Evolutionary conservation across 2,888 invertebrate species (phyloP).

Genomic region (Unio delphinus): DNA sequence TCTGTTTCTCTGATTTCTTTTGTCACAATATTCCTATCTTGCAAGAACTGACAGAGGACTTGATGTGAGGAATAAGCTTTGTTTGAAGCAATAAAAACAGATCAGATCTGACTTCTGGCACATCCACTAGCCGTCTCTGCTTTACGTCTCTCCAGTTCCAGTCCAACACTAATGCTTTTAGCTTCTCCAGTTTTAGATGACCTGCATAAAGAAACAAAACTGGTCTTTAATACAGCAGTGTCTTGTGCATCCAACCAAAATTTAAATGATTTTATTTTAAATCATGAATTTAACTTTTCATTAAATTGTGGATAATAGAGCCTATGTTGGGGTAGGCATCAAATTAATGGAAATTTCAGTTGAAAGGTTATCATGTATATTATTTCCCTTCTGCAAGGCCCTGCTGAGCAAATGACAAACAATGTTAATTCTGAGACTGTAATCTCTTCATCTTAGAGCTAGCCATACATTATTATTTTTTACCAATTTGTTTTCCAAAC

Average conservation of each 20-base stretch:
- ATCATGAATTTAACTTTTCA: no score
- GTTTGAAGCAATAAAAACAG: slow-evolving; percentile 47
- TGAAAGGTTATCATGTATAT: no score
- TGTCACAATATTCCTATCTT: slow-evolving; percentile 57
- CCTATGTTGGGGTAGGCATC: no score
- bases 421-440: no score
- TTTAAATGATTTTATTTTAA: no score
- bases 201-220: slow-evolving; percentile 39
- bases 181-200: slow-evolving; percentile 49
- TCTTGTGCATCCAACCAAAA: neutral
- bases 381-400: no score
- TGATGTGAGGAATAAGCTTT: slow-evolving; percentile 47
- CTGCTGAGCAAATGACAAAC: no score
- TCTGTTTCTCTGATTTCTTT: slow-evolving; percentile 2
- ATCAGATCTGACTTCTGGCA: slow-evolving; percentile 54
- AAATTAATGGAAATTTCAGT: no score
- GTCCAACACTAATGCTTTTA: slow-evolving; percentile 57
- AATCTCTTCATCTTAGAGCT: no score
- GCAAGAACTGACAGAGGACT: slow-evolving; percentile 37
- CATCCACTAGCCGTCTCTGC: slow-evolving; percentile 56
- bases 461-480: no score
- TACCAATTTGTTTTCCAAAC: no score
- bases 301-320: no score
- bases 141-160: slow-evolving; percentile 67
- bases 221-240: neutral